These are phyloP conservation scores for Diabrotica undecimpunctata DNA, from an alignment of 1,140 invertebrate genomes.

Conservation along the genomic window DNA sequence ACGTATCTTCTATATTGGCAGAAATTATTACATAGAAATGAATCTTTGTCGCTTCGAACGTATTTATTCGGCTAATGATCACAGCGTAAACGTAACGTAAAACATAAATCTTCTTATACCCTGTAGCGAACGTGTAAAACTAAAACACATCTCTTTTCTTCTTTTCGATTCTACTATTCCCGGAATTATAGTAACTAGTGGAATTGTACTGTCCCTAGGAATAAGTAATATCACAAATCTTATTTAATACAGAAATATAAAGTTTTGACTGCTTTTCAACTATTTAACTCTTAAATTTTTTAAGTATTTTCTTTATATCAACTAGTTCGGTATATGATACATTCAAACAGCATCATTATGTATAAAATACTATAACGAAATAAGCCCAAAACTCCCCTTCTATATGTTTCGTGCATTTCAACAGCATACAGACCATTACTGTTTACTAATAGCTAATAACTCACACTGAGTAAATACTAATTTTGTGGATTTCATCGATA, in stretches of 20 bases:
- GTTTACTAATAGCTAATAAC: conserved; percentile 33
- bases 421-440: conserved; percentile 55
- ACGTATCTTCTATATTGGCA: no score
- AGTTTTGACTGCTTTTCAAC: conserved; percentile 27
- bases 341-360: conserved; percentile 33
- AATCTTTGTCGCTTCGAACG: not conserved
- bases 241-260: conserved; percentile 22
- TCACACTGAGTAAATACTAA: conserved; percentile 30
- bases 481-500: not conserved
- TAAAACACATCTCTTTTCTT: conserved; percentile 1
- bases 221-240: not conserved
- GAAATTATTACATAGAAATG: no score
- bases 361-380: conserved; percentile 39
- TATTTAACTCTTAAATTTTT: conserved; percentile 7
- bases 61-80: not conserved
- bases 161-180: conserved; percentile 7
- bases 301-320: conserved; percentile 7
- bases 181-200: not conserved
- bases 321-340: conserved; percentile 25
- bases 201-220: not conserved
- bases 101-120: conserved; percentile 7
- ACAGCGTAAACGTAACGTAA: not conserved
- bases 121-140: not conserved
- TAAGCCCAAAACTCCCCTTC: conserved; percentile 52
- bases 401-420: conserved; percentile 67